A percentile compares a stretch with the other conserved stretches of the same genome.
These are phyloP conservation scores for Naja naja DNA, from an alignment of 2,113 vertebrate genomes.

Conservation along the genomic window DNA sequence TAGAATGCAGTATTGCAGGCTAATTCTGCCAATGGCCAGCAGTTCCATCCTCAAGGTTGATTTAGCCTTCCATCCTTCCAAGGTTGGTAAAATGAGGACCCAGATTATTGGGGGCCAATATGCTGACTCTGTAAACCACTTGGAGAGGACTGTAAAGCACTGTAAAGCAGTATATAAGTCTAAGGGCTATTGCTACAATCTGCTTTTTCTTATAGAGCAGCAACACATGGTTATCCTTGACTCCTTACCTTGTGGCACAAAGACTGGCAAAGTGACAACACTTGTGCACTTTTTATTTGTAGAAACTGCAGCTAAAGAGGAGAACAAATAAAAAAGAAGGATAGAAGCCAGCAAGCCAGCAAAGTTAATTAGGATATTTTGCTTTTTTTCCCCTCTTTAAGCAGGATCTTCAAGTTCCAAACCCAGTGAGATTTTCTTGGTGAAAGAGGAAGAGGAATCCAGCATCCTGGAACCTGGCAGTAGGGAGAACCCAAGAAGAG, in stretches of 20 bases:
- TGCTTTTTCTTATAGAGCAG: neutral
- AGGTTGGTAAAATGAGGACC: too few species aligned
- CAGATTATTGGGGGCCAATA: too few species aligned
- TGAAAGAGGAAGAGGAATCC: slow-evolving; percentile 2
- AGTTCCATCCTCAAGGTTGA: too few species aligned
- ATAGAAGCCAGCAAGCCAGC: too few species aligned
- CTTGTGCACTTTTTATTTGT: neutral
- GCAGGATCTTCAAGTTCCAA: slow-evolving; percentile 8
- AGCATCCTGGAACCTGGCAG: neutral
- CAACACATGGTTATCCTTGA: neutral
- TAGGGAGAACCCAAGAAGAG: neutral
- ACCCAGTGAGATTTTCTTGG: slow-evolving; percentile 15
- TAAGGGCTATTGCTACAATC: too few species aligned
- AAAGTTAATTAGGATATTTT: neutral
- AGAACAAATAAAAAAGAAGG: neutral
- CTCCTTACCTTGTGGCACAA: neutral
- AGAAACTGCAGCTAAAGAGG: neutral
- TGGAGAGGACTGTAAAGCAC: too few species aligned
- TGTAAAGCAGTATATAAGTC: too few species aligned
- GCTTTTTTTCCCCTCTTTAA: neutral
- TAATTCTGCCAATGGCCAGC: too few species aligned
- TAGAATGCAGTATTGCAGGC: too few species aligned
- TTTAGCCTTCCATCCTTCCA: too few species aligned
- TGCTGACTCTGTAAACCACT: too few species aligned
- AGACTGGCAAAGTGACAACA: neutral